These are phyloP conservation scores for Lathronympha strigana DNA, from an alignment of 2,888 invertebrate species.

Conservation along the genomic window DNA sequence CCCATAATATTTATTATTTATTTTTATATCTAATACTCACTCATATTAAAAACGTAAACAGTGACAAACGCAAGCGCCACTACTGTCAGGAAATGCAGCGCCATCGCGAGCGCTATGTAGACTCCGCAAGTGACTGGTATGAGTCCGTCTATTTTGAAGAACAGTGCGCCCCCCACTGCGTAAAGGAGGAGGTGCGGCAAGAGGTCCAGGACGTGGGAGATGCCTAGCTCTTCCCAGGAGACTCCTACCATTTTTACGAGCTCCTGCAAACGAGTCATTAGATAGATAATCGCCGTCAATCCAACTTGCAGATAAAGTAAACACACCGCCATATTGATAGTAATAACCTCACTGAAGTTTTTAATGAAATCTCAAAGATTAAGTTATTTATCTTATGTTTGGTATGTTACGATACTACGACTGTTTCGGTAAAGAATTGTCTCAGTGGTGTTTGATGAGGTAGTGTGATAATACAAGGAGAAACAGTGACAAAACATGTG, in stretches of 20 bases:
- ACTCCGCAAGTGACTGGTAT: conserved; percentile 77
- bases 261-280: conserved; percentile 86
- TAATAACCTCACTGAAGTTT: too few species aligned
- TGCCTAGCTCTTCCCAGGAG: conserved; percentile 85
- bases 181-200: conserved; percentile 83
- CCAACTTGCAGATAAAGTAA: too few species aligned
- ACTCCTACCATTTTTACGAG: conserved; percentile 92
- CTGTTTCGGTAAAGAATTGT: too few species aligned
- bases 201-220: conserved; percentile 88
- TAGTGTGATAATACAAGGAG: too few species aligned
- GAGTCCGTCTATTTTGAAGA: conserved; percentile 66
- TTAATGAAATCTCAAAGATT: too few species aligned
- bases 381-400: too few species aligned
- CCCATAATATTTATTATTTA: too few species aligned
- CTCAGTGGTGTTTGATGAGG: too few species aligned
- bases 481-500: too few species aligned
- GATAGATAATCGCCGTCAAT: too few species aligned
- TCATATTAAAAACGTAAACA: conserved; percentile 18
- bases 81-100: conserved; percentile 61
- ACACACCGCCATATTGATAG: too few species aligned
- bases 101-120: conserved; percentile 78
- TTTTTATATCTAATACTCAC: background rate
- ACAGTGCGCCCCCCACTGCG: conserved; percentile 38
- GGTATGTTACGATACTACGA: too few species aligned
- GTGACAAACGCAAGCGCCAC: conserved; percentile 11